Base-by-base conservation (phyloP, 2,113 vertebrate species). In the Smithornis capensis region DNA sequence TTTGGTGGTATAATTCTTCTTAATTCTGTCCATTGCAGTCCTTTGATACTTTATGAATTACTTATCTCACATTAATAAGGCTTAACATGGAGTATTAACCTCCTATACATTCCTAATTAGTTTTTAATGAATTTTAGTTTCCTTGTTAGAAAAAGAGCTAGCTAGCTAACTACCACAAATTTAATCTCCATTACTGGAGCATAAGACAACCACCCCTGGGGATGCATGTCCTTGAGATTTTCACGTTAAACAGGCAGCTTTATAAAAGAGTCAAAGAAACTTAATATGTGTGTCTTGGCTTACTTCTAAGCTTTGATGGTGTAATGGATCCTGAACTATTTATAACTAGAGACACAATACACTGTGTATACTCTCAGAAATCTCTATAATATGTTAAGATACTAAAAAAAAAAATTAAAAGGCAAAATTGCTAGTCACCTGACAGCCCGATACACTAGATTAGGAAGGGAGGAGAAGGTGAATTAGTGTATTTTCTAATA, bases 81-180 rank as follows among this genome's bases (percentile, higher is more conserved):
- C 49, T 97, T 96, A 98, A 97, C 96, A 97, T 95, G 96, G 93
- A 97, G 96, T 97, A 98, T 97, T 97, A 97, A 97, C 97, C 95
- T 98, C 90, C 94, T 97, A 97, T 97, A 98, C 78, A 97, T 97
- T 97, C 86, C 92, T 98, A 97, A 98, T 98, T 97, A 97, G 94
- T 96, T 98, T 98, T 98, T 97, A 98, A 98, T 97, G 97, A 97
- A 98, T 98, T 98, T 97, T 96, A 97, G 91, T 82, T 97, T 97
- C 83, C 96, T 89, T 96, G 94, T 96, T 97, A 97, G 93, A 92
- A 97, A 97, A 97, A 97, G 82, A 96, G 95, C 83, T 95, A 97
- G 94, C 94, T 95, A 96, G 94, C 87, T 97, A 97, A 95, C 95
- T 96, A 97, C 78, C 91, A 97, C 87, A 94, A 97, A 97, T 97